A percentile compares a stretch with the other conserved stretches of the same genome.
These are phyloP conservation scores for Teleogryllus oceanicus DNA, from an alignment of 2,888 invertebrate genomes.

Conservation along the genomic window DNA sequence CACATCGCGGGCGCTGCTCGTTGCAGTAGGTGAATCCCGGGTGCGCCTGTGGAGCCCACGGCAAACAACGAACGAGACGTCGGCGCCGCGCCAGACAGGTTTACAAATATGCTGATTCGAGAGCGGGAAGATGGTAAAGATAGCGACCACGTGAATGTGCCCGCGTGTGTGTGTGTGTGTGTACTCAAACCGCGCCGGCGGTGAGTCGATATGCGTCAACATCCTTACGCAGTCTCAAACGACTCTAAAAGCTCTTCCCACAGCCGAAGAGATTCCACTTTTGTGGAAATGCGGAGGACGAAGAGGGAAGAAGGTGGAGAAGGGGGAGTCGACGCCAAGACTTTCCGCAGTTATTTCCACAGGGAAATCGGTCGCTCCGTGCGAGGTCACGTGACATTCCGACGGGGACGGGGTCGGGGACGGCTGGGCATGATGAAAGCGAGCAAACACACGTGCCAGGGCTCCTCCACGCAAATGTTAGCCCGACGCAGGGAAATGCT, in stretches of 20 bases:
- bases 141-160: neutral
- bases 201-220: neutral
- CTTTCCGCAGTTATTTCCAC: slow-evolving; percentile 3
- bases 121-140: too few relatives aligned
- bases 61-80: too few relatives aligned
- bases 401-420: too few relatives aligned
- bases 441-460: neutral
- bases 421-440: neutral
- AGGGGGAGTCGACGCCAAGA: neutral
- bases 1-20: neutral
- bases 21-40: too few relatives aligned
- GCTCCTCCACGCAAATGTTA: neutral
- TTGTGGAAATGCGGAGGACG: neutral
- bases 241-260: neutral
- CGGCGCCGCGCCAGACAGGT: neutral
- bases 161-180: neutral
- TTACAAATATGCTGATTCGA: slow-evolving; percentile 4
- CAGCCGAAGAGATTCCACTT: neutral
- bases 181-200: neutral
- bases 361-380: slow-evolving; percentile 3
- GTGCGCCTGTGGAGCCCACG: too few relatives aligned
- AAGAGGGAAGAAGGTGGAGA: neutral
- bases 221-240: neutral
- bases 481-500: neutral
- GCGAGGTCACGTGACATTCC: neutral